A percentile compares a stretch with the other conserved stretches of the same genome.
Evolutionary conservation across 1,140 invertebrate species (phyloP).

Genomic region (Globodera ellingtonae): DNA sequence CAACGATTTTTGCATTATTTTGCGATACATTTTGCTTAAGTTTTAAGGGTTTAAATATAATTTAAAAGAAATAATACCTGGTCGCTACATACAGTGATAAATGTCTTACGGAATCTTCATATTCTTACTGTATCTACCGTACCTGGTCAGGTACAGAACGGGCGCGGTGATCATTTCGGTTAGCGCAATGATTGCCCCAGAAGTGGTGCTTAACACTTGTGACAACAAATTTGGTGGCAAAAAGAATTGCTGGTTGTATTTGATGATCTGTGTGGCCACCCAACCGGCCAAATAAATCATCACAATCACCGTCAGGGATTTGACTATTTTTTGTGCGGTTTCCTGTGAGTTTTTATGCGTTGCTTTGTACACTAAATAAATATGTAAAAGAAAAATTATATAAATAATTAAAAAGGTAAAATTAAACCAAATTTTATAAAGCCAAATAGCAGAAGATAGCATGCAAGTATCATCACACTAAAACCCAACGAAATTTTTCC

Average conservation of each 20-base stretch:
- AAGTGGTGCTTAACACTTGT: neutral
- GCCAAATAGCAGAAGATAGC: too few relatives aligned
- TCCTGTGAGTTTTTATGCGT: neutral
- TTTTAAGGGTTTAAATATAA: too few relatives aligned
- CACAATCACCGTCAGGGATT: neutral
- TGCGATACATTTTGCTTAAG: too few relatives aligned
- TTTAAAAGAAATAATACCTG: too few relatives aligned
- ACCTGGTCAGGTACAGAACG: constrained; percentile 1
- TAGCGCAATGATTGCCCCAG: neutral
- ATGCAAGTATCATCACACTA: neutral
- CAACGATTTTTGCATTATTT: too few relatives aligned
- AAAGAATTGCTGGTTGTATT: neutral
- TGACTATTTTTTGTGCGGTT: neutral
- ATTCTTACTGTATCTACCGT: neutral
- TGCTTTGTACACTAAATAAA: too few relatives aligned
- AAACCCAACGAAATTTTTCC: neutral
- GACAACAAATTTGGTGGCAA: constrained; percentile 6
- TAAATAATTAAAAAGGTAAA: too few relatives aligned
- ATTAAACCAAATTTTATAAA: too few relatives aligned
- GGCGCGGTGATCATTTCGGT: neutral
- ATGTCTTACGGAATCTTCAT: too few relatives aligned
- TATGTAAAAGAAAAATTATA: too few relatives aligned
- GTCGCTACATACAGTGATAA: too few relatives aligned
- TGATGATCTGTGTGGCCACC: neutral
- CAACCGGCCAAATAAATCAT: neutral